Evolutionary conservation across 2,797 vertebrate genomes (phyloP), one percentile per base, ranked within the genome.

Genomic region (Anabacerthia variegaticeps): DNA sequence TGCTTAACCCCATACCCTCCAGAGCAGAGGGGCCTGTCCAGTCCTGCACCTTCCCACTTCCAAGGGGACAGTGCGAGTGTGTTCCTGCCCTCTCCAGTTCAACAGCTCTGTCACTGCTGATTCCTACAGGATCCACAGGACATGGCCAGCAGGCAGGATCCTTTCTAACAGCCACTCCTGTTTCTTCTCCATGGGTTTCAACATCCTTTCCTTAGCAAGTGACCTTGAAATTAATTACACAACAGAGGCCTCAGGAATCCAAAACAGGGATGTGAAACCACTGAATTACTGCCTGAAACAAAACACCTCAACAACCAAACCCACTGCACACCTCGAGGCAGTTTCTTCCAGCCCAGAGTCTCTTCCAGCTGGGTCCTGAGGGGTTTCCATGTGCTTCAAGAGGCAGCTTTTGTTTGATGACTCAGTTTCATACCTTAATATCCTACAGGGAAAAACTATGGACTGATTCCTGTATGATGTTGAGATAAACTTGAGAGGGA

Each of bases 161-260:
- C 81, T 74, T 34, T 28, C 3, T 10, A 59, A 52, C 72, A 71
- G 63, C 89, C 85, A 12, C 85, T 92, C 87, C 63, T 12, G 23
- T 30, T 87, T 73, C 82, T 94, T 69, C 85, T 89, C 67, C 8
- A 39, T 22, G 1, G 32, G 34, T 65, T 89, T 63, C 62, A 59
- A 41, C 43, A 59, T 28, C 75, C 36, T 83, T 49, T 51, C 28
- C 93, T 26, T 23, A 77, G 23, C 52, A 78, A 86, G 46, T 58
- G 63, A 94, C 90, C 88, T 79, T 95, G 90, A 92, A 88, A 78
- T 24, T 89, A 74, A 12, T 86, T 75, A 89, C 37, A 94, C 55
- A 93, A 77, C 71, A 27, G 77, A 80, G 69, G 54, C 66, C 85
- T 77, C 24, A 15, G 28, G 76, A 92, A 89, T 75, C 77, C 77